phyloP scores from a whole-genome alignment of 1,140 invertebrate genomes.

The Nebria ingens region DNA sequence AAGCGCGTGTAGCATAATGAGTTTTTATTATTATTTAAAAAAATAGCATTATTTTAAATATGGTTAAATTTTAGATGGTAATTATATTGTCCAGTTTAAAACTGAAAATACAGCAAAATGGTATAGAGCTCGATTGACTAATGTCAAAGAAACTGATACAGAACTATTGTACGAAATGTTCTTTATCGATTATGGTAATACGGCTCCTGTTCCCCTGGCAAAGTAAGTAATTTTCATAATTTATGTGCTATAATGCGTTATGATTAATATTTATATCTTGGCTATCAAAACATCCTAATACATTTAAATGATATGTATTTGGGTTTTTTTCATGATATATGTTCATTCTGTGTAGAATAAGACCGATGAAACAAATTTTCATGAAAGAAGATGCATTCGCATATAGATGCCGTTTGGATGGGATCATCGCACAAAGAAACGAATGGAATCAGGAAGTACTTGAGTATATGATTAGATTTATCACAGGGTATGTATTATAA shows the following conservation, averaged over 20 bases:
- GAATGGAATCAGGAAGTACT: not conserved
- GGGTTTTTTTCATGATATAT: too few relatives aligned
- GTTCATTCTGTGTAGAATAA: not conserved
- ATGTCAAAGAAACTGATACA: not conserved
- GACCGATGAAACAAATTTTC: not conserved
- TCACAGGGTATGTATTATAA: constrained; percentile 1
- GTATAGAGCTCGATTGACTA: constrained; percentile 10
- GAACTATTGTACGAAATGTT: constrained; percentile 3
- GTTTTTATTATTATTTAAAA: too few relatives aligned
- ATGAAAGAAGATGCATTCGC: not conserved
- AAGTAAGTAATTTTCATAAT: too few relatives aligned
- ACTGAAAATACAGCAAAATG: constrained; percentile 2
- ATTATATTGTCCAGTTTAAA: constrained; percentile 9
- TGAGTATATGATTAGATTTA: not conserved
- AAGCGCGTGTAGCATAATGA: too few relatives aligned
- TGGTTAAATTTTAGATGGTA: constrained; percentile 10
- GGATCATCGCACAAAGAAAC: not conserved
- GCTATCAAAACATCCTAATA: too few relatives aligned
- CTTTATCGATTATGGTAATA: constrained; percentile 1
- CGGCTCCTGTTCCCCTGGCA: not conserved
- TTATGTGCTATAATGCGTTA: too few relatives aligned
- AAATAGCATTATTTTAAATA: too few relatives aligned
- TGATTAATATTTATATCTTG: too few relatives aligned
- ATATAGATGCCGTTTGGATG: not conserved
- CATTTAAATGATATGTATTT: too few relatives aligned